Evolutionary conservation across 2,797 vertebrate species (phyloP), one percentile per base, ranked within the genome.

Genomic region (Erethizon dorsatum): DNA sequence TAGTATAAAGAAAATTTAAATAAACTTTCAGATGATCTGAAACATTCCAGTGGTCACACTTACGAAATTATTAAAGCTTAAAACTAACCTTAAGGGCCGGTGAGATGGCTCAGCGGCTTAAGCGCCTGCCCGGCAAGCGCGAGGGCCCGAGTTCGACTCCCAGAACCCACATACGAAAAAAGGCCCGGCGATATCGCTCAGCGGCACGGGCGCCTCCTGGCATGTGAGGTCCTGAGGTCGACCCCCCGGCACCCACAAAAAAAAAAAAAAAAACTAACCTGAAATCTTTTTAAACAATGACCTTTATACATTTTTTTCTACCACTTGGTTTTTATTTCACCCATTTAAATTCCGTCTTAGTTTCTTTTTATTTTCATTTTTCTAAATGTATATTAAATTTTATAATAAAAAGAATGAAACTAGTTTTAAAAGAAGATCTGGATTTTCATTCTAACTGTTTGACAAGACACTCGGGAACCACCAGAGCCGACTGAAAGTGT

Each of bases 1-100:
- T 85, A 83, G n/a, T 56, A 24, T 78, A 89, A 87, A 86, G 11
- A 47, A 96, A 90, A 83, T 88, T 86, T 85, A 96, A 95, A 31
- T 71, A 84, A 90, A 79, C 24, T 80, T 56, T 56, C 8, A 24
- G 50, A 56, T n/a, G 33, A 20, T 37, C 50, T 56, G 10, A 37
- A 80, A n/a, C 45, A 56, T 56, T 59, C 47, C 1, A 77, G 22
- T 18, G 41, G 57, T 91, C 80, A 41, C n/a, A 94, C 52, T 93
- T 85, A 91, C 31, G 7, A 93, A 78, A 92, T 89, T 50, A 79
- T 33, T 77, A 85, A 71, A 83, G 37, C 15, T 79, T 78, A 83
- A 92, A 94, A 90, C 54, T 83, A 82, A 69, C 6, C 57, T 26
- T 79, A 82, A 41, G 37, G 37, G 37, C 37, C 37, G 37, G 37